Evolutionary conservation across 2,113 vertebrate genomes (phyloP), one percentile per base, ranked within the genome.

Genomic region (Lophius piscatorius): DNA sequence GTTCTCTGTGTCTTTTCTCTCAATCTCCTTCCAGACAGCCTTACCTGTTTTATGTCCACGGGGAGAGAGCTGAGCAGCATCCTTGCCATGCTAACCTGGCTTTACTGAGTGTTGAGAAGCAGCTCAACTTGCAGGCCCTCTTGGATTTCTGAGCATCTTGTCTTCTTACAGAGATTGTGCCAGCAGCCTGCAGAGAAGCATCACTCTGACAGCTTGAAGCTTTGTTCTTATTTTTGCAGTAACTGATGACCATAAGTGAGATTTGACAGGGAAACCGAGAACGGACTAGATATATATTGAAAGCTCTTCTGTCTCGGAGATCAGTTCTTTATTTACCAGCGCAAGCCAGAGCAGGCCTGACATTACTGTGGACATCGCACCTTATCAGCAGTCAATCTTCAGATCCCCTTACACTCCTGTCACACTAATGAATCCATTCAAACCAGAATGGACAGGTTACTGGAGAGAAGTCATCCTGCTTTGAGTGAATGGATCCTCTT

Each of bases 241-340:
- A 59, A 51, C 20, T 3, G 3, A 33, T 47, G 33, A 47, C 26
- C 9, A 3, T 28, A 61, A 63, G 31, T 36, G 52, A 71, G 58
- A 41, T 58, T 58, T 74, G 76, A 79, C 61, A 74, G 57, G 24
- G 1, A 70, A 38, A 55, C 42, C 46, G 40, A 62, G 57, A 42
- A 23, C 52, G 14, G 48, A 67, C 60, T 21, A 23, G 46, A 58
- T 56, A 34, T 59, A 17, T 44, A 36, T 28, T 17, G 14, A 41
- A 35, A 35, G 45, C 40, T 74, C 22, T 29, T 48, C 40, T 39
- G 47, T 35, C 46, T 66, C 22, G 17, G 18, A 49, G 47, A 69
- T 71, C 50, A 36, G 41, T 47, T 70, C 42, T 75, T 71, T 72
- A 61, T 71, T 62, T 70, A 73, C 39, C 67, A 45, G 26, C 31